Evolutionary conservation across 2,888 invertebrate species (phyloP), one percentile per base, ranked within the genome.

Genomic region (Oligia latruncula): DNA sequence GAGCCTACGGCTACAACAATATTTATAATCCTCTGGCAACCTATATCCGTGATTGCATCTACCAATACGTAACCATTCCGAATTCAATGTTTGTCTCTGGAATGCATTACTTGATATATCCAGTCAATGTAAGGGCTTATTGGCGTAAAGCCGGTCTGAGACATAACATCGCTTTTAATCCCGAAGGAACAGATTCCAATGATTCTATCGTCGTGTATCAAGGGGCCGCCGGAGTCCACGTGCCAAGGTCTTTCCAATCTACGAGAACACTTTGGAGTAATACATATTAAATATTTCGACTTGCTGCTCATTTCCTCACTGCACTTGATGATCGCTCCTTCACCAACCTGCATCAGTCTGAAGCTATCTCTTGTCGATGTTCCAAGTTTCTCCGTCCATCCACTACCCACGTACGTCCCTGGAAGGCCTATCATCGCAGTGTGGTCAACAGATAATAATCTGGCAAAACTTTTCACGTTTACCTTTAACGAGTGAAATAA

Each of bases 211-310:
- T 79, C 64, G 23, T 35, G 52, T 9, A 76, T 17, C 43, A 79
- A 40, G 9, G 75, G 76, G 3, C 78, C 76, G 17, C 75, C 78
- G 3, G 78, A 78, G 64, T 78, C 76, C 0, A n/a, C 55, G 2
- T 17, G 4, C 52, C 52, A 67, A 52, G 52, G 13, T 17, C 20
- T 60, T 52, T 40, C 11, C 11, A 23, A 62, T 68, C 20, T 75
- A 4, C 9, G 9, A 23, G 43, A 17, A 70, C 75, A 75, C 17
- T 75, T 78, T 20, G 78, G 55, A 8, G 20, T 9, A 11, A 76
- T n/a, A 46, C 78, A 78, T 15, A 76, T 35, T 23, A 55, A 0
- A 35, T 64, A 70, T 55, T 55, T 78, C 1, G 75, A 55, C 2
- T 29, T 29, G 20, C 29, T 29, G 49, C 4, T 70, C 55, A 76